A percentile compares a stretch with the other conserved stretches of the same genome.
phyloP scores from a whole-genome alignment of 2,113 vertebrate species.

The Cebus imitator region DNA sequence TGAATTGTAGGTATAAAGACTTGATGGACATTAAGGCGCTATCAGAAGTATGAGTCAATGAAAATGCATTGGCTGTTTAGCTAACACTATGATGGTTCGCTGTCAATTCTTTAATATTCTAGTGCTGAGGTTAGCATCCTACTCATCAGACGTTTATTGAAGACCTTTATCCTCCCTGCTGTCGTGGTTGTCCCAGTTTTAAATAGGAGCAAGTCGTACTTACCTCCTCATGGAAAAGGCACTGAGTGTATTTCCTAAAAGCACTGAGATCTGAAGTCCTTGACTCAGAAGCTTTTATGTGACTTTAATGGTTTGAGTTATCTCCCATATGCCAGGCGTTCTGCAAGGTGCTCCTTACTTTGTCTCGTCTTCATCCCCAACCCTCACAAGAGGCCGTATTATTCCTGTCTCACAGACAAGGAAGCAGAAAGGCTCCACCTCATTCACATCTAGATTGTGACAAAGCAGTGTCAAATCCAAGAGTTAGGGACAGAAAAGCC shows the following conservation, averaged over 20 bases:
- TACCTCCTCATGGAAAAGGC: neutral
- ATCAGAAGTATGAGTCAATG: neutral
- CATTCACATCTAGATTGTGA: neutral
- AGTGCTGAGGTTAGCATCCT: neutral
- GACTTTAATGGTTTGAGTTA: neutral
- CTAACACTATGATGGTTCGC: neutral
- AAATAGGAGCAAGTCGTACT: neutral
- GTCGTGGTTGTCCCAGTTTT: slow-evolving; percentile 17
- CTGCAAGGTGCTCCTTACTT: neutral
- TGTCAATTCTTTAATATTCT: neutral
- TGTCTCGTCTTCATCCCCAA: neutral
- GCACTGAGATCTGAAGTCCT: neutral
- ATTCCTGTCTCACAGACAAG: neutral
- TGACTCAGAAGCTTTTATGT: neutral
- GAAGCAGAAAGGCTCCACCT: neutral
- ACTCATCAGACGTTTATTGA: neutral
- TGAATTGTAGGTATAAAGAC: neutral
- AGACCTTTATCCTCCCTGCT: neutral
- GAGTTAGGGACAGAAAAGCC: neutral
- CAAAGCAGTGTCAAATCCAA: neutral
- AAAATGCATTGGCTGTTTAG: neutral
- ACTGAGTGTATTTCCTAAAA: neutral
- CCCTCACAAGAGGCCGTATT: neutral
- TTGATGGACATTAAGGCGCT: neutral
- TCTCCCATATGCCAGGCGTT: neutral